A percentile compares a stretch with the other conserved stretches of the same genome.
phyloP scores from a whole-genome alignment of 2,888 invertebrate species.

The Drosophila acutilabella region DNA sequence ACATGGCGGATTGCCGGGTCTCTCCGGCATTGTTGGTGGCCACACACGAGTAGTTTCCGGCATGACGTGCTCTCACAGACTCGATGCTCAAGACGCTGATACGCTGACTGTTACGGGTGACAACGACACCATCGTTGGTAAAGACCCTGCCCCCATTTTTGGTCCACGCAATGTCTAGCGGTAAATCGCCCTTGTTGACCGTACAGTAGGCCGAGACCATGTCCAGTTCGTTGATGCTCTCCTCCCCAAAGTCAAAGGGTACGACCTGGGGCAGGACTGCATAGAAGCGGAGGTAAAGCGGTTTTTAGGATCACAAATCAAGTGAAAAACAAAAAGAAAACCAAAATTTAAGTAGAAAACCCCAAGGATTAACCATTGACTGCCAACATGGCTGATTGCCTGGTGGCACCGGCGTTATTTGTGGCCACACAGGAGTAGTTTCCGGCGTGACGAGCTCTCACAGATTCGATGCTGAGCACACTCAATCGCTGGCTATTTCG shows the following conservation, averaged over 20 bases:
- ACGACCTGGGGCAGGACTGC: slow-evolving; percentile 86
- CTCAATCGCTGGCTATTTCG: slow-evolving; percentile 88
- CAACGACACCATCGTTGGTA: slow-evolving; percentile 86
- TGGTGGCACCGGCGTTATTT: slow-evolving; percentile 87
- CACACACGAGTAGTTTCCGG: slow-evolving; percentile 88
- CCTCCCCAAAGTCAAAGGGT: slow-evolving; percentile 90
- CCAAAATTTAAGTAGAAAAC: slow-evolving; percentile 11
- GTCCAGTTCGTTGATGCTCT: slow-evolving; percentile 89
- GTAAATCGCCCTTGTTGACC: slow-evolving; percentile 91
- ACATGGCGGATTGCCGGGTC: slow-evolving; percentile 86
- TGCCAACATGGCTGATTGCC: slow-evolving; percentile 86
- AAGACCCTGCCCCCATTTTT: slow-evolving; percentile 86
- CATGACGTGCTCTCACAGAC: slow-evolving; percentile 87
- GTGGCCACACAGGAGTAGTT: slow-evolving; percentile 88
- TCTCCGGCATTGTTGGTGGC: slow-evolving; percentile 88
- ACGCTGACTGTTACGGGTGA: slow-evolving; percentile 87
- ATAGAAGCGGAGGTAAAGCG: background rate
- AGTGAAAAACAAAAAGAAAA: slow-evolving; percentile 43
- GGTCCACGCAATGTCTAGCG: slow-evolving; percentile 91
- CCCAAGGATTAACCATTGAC: slow-evolving; percentile 86
- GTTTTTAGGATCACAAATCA: slow-evolving; percentile 11
- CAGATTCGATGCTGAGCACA: slow-evolving; percentile 88
- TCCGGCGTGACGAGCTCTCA: slow-evolving; percentile 87
- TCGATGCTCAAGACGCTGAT: slow-evolving; percentile 88
- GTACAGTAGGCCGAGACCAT: slow-evolving; percentile 89